Evolutionary conservation across 2,797 vertebrate species (phyloP), one percentile per base, ranked within the genome.

Genomic region (Catostomus latipinnis): DNA sequence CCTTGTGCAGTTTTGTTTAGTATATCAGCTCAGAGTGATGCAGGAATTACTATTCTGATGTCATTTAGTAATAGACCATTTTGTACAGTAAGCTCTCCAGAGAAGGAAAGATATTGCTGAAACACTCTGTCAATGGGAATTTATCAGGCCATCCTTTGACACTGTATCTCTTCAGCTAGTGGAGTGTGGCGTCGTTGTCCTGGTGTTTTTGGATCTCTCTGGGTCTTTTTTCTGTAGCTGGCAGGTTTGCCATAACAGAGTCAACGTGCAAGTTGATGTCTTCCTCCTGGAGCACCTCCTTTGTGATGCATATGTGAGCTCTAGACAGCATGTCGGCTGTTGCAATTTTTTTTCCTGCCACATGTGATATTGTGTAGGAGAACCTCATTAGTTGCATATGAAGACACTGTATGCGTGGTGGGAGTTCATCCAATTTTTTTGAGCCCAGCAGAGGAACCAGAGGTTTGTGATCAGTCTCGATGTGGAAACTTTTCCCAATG

Each of bases 1-100:
- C 68, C 16, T 56, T 18, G 11, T 48, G 78, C 60, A 79, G 6
- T 2, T 58, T 78, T 0, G 2, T 4, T 0, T 1, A 71, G 48
- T 6, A 82, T 76, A 2, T 83, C 83, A 6, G 4, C 43, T 62
- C 14, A 53, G n/a, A 82, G 71, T 18, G 77, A 77, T 67, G 3
- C 6, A 45, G 74, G 74, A 22, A 87, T 82, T 0, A 84, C 70
- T 8, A 81, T 18, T 52, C 60, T 73, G 6, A 57, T 14, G 11
- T 65, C 56, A 6, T 62, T 48, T 0, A 82, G 63, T 8, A 81
- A 11, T 1, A 70, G 14, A 0, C 45, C 6, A 49, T 76, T 46
- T 56, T 69, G 45, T 0, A 72, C 69, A 3, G 16, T 34, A 5
- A 75, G 13, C 1, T 75, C 79, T n/a, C 56, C 60, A 43, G 63